These are phyloP conservation scores for Scolopax mira DNA, from an alignment of 2,113 vertebrate species.

Conservation along the genomic window DNA sequence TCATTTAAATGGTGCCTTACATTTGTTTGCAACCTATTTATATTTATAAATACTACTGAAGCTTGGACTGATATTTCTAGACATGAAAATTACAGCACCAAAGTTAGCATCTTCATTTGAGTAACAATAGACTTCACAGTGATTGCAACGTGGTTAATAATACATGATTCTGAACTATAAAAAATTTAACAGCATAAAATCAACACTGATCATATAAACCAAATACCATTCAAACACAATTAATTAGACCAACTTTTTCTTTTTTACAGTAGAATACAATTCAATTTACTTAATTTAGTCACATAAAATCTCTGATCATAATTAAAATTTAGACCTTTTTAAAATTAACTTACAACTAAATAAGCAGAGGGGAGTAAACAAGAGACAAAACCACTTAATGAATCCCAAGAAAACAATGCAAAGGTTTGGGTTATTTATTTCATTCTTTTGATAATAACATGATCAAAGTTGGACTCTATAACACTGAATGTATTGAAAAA, in stretches of 20 bases:
- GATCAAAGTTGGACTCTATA: neutral
- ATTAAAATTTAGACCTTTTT: neutral
- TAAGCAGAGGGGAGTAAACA: neutral
- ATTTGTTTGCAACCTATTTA: neutral
- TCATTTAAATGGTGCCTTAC: neutral
- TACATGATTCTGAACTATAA: neutral
- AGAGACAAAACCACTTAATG: neutral
- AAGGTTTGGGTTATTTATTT: neutral
- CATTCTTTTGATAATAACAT: neutral
- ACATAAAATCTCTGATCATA: neutral
- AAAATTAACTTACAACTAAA: neutral
- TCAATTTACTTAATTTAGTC: neutral
- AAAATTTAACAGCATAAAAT: neutral
- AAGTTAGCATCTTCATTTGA: neutral
- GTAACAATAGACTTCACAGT: neutral
- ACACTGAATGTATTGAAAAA: neutral
- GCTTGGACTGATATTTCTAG: neutral
- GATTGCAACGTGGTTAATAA: neutral
- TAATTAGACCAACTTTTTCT: neutral
- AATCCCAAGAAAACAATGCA: neutral
- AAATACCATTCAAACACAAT: neutral
- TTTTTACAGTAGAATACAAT: neutral
- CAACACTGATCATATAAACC: neutral
- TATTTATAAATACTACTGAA: neutral
- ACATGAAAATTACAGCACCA: neutral